phyloP scores from a whole-genome alignment of 1,140 invertebrate genomes.

The Atta colombica region DNA sequence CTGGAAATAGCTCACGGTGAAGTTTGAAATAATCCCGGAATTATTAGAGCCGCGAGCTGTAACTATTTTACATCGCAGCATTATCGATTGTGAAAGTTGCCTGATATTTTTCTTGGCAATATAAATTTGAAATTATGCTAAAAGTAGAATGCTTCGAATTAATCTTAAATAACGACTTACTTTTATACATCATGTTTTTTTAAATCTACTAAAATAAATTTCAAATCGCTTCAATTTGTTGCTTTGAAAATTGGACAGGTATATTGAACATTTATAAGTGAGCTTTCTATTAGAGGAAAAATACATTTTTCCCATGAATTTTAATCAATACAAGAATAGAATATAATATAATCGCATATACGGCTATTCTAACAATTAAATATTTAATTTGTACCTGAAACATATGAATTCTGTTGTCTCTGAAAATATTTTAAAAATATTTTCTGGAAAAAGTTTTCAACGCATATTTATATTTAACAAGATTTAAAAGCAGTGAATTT shows the following conservation, averaged over 20 bases:
- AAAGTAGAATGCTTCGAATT: not conserved
- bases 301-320: not conserved
- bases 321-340: not conserved
- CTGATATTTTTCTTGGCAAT: not conserved
- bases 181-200: constrained; percentile 10
- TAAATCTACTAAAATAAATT: constrained; percentile 14
- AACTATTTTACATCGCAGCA: constrained; percentile 19
- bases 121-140: constrained; percentile 16
- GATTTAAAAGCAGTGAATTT: too few relatives aligned
- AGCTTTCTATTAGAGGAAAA: not conserved
- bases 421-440: too few relatives aligned
- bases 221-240: constrained; percentile 5
- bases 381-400: too few relatives aligned
- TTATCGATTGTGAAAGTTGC: constrained; percentile 25
- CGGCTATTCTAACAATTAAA: too few relatives aligned
- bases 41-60: not conserved
- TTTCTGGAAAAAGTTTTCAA: too few relatives aligned
- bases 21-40: constrained; percentile 28
- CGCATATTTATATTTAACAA: too few relatives aligned
- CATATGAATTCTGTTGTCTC: too few relatives aligned
- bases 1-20: not conserved
- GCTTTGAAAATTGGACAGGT: not conserved
- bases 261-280: not conserved
- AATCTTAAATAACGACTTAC: constrained; percentile 17
- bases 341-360: not conserved